Evolutionary conservation across 2,888 invertebrate genomes (phyloP).

Genomic region (Agonopterix subpropinquella): DNA sequence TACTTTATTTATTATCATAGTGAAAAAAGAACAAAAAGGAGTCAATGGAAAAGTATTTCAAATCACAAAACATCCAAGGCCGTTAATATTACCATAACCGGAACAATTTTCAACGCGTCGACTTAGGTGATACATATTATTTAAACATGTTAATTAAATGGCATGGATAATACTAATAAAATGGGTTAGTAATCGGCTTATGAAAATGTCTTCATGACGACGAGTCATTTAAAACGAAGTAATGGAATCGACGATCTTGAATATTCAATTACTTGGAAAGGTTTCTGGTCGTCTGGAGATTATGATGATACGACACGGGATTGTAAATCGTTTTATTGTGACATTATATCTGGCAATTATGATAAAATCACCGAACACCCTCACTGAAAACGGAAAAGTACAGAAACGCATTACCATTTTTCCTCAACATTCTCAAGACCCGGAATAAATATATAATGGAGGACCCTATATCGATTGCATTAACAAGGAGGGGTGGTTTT

Average conservation of each 20-base stretch:
- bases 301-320: background rate
- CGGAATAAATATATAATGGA: slow-evolving; percentile 63
- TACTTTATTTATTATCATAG: too few relatives aligned
- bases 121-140: slow-evolving; percentile 10
- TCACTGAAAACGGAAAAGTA: slow-evolving; percentile 23
- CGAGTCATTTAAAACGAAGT: slow-evolving; percentile 5
- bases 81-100: slow-evolving; percentile 26
- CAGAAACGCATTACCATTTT: slow-evolving; percentile 37
- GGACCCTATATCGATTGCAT: slow-evolving; percentile 53
- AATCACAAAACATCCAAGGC: slow-evolving; percentile 22
- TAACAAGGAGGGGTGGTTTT: slow-evolving; percentile 43
- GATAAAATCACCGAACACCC: slow-evolving; percentile 20
- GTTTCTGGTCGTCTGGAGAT: background rate
- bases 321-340: background rate
- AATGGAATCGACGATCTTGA: slow-evolving; percentile 3
- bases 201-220: slow-evolving; percentile 7
- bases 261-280: slow-evolving; percentile 5
- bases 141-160: slow-evolving; percentile 8
- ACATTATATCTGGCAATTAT: slow-evolving; percentile 12
- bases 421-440: slow-evolving; percentile 29
- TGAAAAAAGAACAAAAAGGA: slow-evolving; percentile 4
- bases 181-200: slow-evolving; percentile 4
- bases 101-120: slow-evolving; percentile 17
- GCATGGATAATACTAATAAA: slow-evolving; percentile 6
- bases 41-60: slow-evolving; percentile 11